Percentiles rank a stretch among this genome's conserved stretches.
Evolutionary conservation across 2,888 invertebrate genomes (phyloP).

Genomic region (Amblyteles armatorius): DNA sequence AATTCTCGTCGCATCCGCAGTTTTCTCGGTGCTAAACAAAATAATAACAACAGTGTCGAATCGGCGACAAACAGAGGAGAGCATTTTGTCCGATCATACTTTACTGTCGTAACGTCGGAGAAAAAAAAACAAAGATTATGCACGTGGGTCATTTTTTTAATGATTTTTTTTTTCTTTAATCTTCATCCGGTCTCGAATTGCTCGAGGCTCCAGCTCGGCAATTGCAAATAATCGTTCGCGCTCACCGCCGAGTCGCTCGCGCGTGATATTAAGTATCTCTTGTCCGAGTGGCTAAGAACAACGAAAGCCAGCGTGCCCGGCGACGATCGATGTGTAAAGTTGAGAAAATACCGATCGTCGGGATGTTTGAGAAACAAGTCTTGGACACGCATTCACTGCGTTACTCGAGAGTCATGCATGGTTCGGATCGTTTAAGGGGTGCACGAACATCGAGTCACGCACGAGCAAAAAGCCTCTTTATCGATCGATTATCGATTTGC

Average conservation of each 20-base stretch:
- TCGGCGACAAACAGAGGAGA: not conserved
- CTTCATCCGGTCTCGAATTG: constrained; percentile 42
- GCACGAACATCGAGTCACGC: not conserved
- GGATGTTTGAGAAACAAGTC: constrained; percentile 29
- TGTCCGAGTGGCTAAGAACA: not conserved
- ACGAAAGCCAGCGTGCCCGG: not conserved
- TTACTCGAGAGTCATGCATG: not conserved
- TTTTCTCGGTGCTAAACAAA: not conserved
- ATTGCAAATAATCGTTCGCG: constrained; percentile 37
- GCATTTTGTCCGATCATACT: not conserved
- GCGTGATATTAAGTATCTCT: constrained; percentile 12
- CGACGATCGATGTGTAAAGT: constrained; percentile 5
- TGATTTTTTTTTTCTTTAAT: constrained; percentile 19
- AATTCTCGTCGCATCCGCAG: not conserved
- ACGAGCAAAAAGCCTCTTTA: not conserved
- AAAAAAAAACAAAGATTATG: constrained; percentile 3
- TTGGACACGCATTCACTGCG: not conserved
- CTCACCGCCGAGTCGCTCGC: not conserved
- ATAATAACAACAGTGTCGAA: not conserved
- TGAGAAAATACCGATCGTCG: constrained; percentile 34
- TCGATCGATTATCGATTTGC: no score
- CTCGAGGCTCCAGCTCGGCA: constrained; percentile 13
- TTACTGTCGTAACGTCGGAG: constrained; percentile 11
- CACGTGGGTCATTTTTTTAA: not conserved
- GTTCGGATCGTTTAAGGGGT: not conserved